Percentiles rank a stretch among this genome's conserved stretches.
phyloP scores from a whole-genome alignment of 2,797 vertebrate species.

The Darevskia mixta region DNA sequence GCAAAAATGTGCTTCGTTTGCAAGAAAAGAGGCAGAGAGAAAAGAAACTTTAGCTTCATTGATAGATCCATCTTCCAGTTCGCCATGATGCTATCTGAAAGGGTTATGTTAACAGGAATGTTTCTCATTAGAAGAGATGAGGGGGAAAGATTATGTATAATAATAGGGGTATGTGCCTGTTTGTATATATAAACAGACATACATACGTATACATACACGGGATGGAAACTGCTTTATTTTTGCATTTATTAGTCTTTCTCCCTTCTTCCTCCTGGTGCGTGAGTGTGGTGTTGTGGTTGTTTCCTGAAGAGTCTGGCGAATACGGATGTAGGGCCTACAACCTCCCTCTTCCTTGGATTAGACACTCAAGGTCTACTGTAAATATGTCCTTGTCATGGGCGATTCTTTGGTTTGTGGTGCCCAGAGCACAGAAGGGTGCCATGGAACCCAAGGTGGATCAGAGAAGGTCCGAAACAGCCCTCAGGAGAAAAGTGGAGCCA shows the following conservation, averaged over 20 bases:
- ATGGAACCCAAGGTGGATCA: background rate
- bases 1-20: constrained; percentile 32
- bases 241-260: background rate
- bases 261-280: background rate
- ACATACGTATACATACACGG: no score
- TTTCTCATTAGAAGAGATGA: constrained; percentile 60
- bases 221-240: background rate
- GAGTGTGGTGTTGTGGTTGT: background rate
- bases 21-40: background rate
- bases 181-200: background rate
- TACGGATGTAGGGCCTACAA: background rate
- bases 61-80: constrained; percentile 39
- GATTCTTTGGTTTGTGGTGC: background rate
- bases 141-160: background rate
- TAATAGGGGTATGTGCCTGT: background rate
- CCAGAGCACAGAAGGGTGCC: background rate
- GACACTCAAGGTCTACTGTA: background rate
- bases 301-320: background rate
- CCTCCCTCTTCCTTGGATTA: background rate
- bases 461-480: background rate
- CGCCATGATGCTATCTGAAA: constrained; percentile 24
- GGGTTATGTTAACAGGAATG: constrained; percentile 42
- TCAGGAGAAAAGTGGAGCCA: background rate
- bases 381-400: background rate
- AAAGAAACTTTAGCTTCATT: constrained; percentile 24